These are phyloP conservation scores for Pseudochromis fuscus DNA, from an alignment of 2,797 vertebrate genomes.

Conservation along the genomic window DNA sequence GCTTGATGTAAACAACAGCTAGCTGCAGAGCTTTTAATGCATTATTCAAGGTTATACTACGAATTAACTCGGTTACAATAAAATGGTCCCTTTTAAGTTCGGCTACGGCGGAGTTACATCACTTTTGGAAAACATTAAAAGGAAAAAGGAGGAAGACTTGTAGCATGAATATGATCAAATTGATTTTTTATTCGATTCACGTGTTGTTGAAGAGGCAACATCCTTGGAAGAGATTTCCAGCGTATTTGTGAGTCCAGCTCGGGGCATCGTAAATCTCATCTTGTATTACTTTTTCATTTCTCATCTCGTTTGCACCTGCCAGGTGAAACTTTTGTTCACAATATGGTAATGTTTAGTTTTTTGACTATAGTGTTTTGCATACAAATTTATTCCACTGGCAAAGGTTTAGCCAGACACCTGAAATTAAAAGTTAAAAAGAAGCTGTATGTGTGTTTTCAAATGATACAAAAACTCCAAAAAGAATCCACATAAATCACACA, in stretches of 20 bases:
- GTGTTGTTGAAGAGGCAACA: conserved; percentile 47
- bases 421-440: conserved; percentile 5
- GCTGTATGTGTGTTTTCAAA: neutral
- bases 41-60: conserved; percentile 70
- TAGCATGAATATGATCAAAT: conserved; percentile 35
- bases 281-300: conserved; percentile 47
- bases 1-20: conserved; percentile 71
- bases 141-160: conserved; percentile 32
- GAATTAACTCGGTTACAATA: conserved; percentile 65
- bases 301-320: conserved; percentile 30
- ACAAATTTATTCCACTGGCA: conserved; percentile 11
- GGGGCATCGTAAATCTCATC: conserved; percentile 46
- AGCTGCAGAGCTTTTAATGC: conserved; percentile 68
- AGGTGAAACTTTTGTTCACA: conserved; percentile 30
- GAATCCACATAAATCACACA: neutral
- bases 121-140: conserved; percentile 48
- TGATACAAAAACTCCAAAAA: conserved; percentile 1
- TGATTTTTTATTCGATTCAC: conserved; percentile 59
- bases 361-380: conserved; percentile 27
- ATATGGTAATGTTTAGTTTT: conserved; percentile 38
- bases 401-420: neutral
- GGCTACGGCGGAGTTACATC: conserved; percentile 31
- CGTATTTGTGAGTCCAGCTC: conserved; percentile 43
- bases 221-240: conserved; percentile 51
- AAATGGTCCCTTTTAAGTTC: conserved; percentile 61